Conservation (phyloP, 2,888 invertebrate species). For the Chaetogeoica ovagalla region DNA sequence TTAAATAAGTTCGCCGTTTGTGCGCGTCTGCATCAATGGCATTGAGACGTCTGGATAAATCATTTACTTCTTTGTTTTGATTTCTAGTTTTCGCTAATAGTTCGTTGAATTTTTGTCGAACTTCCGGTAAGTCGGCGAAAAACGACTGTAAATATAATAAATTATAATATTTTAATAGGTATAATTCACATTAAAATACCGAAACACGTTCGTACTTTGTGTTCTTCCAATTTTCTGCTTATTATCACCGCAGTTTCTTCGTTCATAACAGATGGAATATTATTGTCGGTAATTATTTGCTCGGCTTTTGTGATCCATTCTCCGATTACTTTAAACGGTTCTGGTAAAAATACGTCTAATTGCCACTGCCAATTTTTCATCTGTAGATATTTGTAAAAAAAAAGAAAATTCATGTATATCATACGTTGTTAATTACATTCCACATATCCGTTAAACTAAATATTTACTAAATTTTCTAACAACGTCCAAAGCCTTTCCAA, state of each 20-base stretch:
- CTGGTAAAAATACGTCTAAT: constrained; percentile 81
- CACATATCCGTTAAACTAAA: not conserved
- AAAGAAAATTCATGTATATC: not conserved
- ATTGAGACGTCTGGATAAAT: constrained; percentile 77
- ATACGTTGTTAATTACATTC: not conserved
- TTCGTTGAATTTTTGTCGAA: constrained; percentile 76
- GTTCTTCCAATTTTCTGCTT: constrained; percentile 85
- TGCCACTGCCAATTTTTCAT: constrained; percentile 87
- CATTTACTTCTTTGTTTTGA: constrained; percentile 77
- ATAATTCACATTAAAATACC: not conserved
- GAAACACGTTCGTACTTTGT: constrained; percentile 64
- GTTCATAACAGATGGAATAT: constrained; percentile 81
- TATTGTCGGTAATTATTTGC: constrained; percentile 76
- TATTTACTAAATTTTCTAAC: constrained; percentile 64
- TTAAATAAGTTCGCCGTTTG: constrained; percentile 80
- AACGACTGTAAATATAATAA: constrained; percentile 64
- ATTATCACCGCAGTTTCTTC: constrained; percentile 87
- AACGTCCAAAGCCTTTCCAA: constrained; percentile 80
- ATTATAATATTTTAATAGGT: constrained; percentile 17
- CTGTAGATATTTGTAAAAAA: constrained; percentile 60
- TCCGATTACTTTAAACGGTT: constrained; percentile 81
- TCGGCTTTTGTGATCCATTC: constrained; percentile 91
- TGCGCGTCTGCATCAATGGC: constrained; percentile 76
- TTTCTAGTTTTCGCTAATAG: constrained; percentile 64
- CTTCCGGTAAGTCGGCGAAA: constrained; percentile 80